These are phyloP conservation scores for Empidonax traillii DNA, from an alignment of 2,113 vertebrate genomes.

Conservation along the genomic window DNA sequence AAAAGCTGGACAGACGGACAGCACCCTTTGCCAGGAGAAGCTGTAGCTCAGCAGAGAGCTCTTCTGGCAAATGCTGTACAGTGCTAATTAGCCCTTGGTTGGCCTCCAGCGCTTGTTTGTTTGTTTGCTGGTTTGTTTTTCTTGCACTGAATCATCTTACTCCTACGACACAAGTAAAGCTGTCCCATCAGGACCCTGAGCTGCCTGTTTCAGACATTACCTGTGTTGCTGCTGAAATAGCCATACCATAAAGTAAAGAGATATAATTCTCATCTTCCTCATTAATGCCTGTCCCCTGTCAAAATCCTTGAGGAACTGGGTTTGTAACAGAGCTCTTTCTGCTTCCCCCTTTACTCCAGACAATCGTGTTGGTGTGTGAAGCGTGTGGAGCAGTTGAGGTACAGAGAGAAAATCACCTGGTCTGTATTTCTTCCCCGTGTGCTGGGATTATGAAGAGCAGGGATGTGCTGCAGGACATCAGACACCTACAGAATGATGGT, in stretches of 20 bases:
- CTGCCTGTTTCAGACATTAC: background rate
- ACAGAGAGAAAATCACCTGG: background rate
- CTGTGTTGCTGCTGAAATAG: rapidly evolving
- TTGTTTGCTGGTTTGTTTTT: conserved; percentile 47
- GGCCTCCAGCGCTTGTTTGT: background rate
- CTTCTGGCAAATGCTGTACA: background rate
- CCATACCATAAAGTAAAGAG: background rate
- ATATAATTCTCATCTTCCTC: background rate
- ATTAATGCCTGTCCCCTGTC: background rate
- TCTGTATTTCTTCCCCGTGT: rapidly evolving
- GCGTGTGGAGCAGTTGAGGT: background rate
- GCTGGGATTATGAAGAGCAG: no score
- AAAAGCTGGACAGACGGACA: background rate
- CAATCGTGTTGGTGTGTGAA: rapidly evolving
- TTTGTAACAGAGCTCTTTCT: background rate
- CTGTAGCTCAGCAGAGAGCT: conserved; percentile 14
- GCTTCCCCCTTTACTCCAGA: background rate
- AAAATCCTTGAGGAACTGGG: background rate
- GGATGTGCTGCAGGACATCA: background rate
- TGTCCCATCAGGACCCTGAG: background rate
- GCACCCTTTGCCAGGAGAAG: background rate
- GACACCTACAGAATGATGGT: background rate
- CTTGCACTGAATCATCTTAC: background rate
- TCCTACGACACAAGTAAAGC: background rate
- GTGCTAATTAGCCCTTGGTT: conserved; percentile 25